Evolutionary conservation across 1,140 invertebrate species (phyloP).

Genomic region (Sycophila sp.): DNA sequence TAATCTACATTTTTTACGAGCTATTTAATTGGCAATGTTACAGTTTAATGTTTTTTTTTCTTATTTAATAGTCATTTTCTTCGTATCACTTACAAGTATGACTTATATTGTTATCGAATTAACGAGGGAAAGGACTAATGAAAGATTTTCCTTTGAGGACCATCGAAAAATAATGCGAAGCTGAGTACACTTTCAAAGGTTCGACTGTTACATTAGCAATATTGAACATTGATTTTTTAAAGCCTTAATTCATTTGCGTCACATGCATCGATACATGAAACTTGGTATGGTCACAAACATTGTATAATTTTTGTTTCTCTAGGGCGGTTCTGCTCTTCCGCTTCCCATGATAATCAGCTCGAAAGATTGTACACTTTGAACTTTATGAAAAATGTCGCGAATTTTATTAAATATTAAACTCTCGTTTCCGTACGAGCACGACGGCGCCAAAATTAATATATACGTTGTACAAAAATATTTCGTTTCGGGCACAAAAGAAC

Average conservation of each 20-base stretch:
- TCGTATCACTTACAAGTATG: neutral
- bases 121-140: neutral
- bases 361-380: too few relatives aligned
- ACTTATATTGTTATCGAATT: neutral
- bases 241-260: neutral
- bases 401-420: too few relatives aligned
- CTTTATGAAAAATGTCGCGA: too few relatives aligned
- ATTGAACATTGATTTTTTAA: constrained; percentile 6
- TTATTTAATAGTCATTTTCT: neutral
- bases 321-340: too few relatives aligned
- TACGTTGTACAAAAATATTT: too few relatives aligned
- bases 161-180: constrained; percentile 14
- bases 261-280: neutral
- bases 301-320: constrained; percentile 17
- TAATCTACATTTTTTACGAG: neutral
- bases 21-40: neutral
- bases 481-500: too few relatives aligned
- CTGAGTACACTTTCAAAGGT: neutral
- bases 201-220: neutral
- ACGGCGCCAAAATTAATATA: too few relatives aligned
- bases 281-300: neutral
- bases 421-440: too few relatives aligned
- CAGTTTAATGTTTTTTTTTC: neutral
- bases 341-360: too few relatives aligned
- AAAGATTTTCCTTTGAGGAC: neutral